A percentile compares a stretch with the other conserved stretches of the same genome.
phyloP scores from a whole-genome alignment of 2,797 vertebrate genomes.

The Cyclopterus lumpus region DNA sequence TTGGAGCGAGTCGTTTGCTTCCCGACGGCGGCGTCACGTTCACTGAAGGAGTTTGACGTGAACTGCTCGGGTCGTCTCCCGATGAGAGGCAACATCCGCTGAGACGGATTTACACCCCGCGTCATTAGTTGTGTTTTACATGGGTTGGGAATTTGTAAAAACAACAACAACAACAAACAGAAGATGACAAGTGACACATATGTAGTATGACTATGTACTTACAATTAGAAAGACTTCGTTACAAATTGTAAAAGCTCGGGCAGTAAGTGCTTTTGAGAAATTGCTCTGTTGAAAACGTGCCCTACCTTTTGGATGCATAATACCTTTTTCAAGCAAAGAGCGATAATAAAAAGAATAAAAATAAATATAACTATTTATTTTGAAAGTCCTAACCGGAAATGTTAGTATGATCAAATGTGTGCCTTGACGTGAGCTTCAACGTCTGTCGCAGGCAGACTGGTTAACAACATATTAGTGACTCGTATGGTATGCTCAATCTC shows the following conservation, averaged over 20 bases:
- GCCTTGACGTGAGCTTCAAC: not conserved
- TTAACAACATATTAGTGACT: not conserved
- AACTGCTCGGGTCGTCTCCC: not conserved
- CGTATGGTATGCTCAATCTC: not conserved
- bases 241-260: not conserved
- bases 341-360: not conserved
- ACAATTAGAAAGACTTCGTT: not conserved
- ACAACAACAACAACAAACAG: not conserved
- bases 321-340: not conserved
- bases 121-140: not conserved
- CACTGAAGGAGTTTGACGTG: not conserved
- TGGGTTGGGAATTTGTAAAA: not conserved
- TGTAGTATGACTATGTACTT: not conserved
- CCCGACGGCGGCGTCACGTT: not conserved
- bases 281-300: not conserved
- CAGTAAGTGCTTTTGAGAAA: not conserved
- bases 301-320: not conserved
- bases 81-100: not conserved
- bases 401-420: not conserved
- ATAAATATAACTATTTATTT: not conserved
- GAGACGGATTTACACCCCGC: not conserved
- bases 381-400: constrained; percentile 4
- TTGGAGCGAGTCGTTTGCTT: not conserved
- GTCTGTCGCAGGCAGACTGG: not conserved
- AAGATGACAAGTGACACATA: not conserved